Percentiles rank a stretch among this genome's conserved stretches.
phyloP scores from a whole-genome alignment of 2,888 invertebrate species.

The Ennomos fuscantarius region DNA sequence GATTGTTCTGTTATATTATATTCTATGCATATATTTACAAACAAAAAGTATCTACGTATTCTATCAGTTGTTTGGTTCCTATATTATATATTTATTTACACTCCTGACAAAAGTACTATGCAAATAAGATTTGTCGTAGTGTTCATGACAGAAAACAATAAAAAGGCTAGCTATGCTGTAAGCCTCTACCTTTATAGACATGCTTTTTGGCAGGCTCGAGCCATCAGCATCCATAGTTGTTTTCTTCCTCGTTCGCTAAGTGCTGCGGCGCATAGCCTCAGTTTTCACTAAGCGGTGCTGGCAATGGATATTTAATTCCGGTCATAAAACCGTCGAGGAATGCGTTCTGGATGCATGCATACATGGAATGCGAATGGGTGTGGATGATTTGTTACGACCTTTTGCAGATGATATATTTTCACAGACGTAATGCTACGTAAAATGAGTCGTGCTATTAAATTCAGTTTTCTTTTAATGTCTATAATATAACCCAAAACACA shows the following conservation, averaged over 20 bases:
- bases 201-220: slow-evolving; percentile 38
- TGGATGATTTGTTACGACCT: slow-evolving; percentile 21
- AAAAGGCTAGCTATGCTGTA: too few relatives aligned
- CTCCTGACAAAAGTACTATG: too few relatives aligned
- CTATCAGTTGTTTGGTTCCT: too few relatives aligned
- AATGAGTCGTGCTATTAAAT: too few relatives aligned
- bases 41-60: too few relatives aligned
- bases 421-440: slow-evolving; percentile 1
- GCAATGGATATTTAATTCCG: slow-evolving; percentile 40
- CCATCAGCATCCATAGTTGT: slow-evolving; percentile 35
- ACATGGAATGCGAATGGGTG: slow-evolving; percentile 26
- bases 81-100: too few relatives aligned
- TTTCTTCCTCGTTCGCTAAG: slow-evolving; percentile 38
- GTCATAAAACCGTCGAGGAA: slow-evolving; percentile 34
- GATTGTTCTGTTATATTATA: too few relatives aligned
- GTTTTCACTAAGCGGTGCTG: slow-evolving; percentile 32
- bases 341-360: slow-evolving; percentile 26
- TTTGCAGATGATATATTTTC: slow-evolving; percentile 9
- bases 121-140: too few relatives aligned
- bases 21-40: too few relatives aligned
- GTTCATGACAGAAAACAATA: too few relatives aligned
- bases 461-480: too few relatives aligned
- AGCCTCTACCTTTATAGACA: not conserved
- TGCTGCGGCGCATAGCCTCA: slow-evolving; percentile 23
- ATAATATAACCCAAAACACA: too few relatives aligned